Evolutionary conservation across 2,113 vertebrate genomes (phyloP).

Genomic region (Oncorhynchus keta): DNA sequence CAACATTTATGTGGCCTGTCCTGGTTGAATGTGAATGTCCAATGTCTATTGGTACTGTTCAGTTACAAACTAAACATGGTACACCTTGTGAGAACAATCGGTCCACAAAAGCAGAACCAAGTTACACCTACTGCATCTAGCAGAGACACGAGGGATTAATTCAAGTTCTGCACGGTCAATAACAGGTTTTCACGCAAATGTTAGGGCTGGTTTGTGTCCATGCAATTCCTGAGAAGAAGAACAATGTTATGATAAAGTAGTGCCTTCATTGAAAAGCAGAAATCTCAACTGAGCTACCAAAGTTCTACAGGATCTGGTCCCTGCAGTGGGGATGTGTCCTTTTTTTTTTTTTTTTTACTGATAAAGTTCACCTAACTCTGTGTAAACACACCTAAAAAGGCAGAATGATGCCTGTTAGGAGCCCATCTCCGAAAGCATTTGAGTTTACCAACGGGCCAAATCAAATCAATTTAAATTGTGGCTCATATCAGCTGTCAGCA

Average conservation of each 20-base stretch:
- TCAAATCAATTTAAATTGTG: conserved; percentile 37
- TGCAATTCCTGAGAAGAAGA: not conserved
- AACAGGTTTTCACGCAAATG: not conserved
- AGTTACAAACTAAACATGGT: conserved; percentile 11
- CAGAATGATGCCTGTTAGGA: conserved; percentile 33
- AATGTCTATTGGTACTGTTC: not conserved
- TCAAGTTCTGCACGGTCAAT: no score
- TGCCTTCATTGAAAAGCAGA: conserved; percentile 10
- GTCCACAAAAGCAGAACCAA: conserved; percentile 34
- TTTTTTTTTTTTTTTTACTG: not conserved
- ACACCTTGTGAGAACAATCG: not conserved
- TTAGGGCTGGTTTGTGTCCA: conserved; percentile 23
- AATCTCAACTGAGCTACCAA: conserved; percentile 20
- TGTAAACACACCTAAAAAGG: conserved; percentile 55
- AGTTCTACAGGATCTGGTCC: conserved; percentile 16
- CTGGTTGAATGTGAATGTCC: not conserved
- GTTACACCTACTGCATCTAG: conserved; percentile 23
- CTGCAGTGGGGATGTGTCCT: conserved; percentile 29
- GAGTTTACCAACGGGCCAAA: conserved; percentile 32
- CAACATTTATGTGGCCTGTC: conserved; percentile 6
- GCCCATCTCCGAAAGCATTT: conserved; percentile 32
- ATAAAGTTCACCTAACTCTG: conserved; percentile 12
- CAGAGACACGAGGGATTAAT: not conserved
- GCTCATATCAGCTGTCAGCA: conserved; percentile 50
- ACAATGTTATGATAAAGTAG: not conserved